phyloP scores from a whole-genome alignment of 1,140 invertebrate genomes.

The Trachelipus rathkii region DNA sequence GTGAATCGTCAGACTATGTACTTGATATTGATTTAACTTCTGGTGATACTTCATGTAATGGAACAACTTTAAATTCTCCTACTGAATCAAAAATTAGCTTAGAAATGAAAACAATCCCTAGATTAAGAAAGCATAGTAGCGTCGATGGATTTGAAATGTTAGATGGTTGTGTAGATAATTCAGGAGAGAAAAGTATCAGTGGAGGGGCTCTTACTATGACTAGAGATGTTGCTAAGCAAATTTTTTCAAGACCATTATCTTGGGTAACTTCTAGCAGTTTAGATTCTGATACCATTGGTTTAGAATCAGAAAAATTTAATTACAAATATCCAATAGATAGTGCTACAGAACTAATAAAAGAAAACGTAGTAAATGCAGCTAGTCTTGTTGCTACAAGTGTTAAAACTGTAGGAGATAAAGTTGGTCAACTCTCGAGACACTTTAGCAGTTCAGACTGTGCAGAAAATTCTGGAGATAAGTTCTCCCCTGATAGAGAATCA shows the following conservation, averaged over 20 bases:
- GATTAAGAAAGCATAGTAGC: constrained; percentile 28
- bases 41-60: constrained; percentile 32
- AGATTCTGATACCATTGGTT: constrained; percentile 58
- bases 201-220: constrained; percentile 58
- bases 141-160: constrained; percentile 36
- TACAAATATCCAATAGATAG: constrained; percentile 38
- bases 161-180: constrained; percentile 27
- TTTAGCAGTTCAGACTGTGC: constrained; percentile 68
- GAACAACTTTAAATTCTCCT: constrained; percentile 30
- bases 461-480: constrained; percentile 48
- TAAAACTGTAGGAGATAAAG: constrained; percentile 68
- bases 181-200: not conserved
- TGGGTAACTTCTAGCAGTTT: constrained; percentile 61
- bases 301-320: constrained; percentile 16
- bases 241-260: constrained; percentile 65
- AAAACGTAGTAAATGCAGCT: constrained; percentile 59
- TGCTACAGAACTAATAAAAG: constrained; percentile 45
- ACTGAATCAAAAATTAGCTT: constrained; percentile 26
- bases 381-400: constrained; percentile 69
- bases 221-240: constrained; percentile 66
- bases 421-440: constrained; percentile 65
- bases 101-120: constrained; percentile 25
- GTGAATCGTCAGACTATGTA: constrained; percentile 33
- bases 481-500: constrained; percentile 55
- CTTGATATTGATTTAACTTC: constrained; percentile 31